phyloP scores from a whole-genome alignment of 2,113 vertebrate species.

The Rhizomys pruinosus region DNA sequence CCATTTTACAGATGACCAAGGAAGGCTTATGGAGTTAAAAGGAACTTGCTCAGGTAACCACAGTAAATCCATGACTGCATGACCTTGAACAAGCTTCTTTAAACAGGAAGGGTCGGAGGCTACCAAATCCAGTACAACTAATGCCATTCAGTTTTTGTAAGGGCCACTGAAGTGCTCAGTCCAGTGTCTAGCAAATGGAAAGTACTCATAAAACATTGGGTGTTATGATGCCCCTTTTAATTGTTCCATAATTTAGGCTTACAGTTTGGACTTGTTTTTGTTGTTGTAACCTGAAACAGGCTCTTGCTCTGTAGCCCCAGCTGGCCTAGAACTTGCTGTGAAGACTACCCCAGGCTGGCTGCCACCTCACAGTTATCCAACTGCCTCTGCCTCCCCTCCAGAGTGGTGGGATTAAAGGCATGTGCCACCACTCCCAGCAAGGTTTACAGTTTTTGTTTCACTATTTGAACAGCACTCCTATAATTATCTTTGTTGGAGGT shows the following conservation, averaged over 20 bases:
- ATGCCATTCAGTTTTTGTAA: neutral
- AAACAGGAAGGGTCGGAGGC: neutral
- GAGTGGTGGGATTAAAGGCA: no score
- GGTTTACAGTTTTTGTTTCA: slow-evolving; percentile 49
- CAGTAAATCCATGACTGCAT: neutral
- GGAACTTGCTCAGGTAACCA: neutral
- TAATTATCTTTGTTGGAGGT: slow-evolving; percentile 51
- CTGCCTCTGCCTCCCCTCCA: no score
- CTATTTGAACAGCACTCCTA: slow-evolving; percentile 19
- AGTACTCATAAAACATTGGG: slow-evolving; percentile 10
- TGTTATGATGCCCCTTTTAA: slow-evolving; percentile 21
- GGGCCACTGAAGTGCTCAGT: neutral
- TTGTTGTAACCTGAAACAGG: no score
- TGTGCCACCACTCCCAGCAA: neutral
- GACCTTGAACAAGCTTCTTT: slow-evolving; percentile 8
- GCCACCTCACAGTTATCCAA: no score
- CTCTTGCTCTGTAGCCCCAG: no score
- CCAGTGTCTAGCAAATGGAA: neutral
- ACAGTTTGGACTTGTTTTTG: neutral
- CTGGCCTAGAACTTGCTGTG: no score
- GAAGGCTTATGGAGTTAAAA: slow-evolving; percentile 27
- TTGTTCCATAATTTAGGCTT: slow-evolving; percentile 38
- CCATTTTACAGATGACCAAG: slow-evolving; percentile 12
- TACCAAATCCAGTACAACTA: neutral
- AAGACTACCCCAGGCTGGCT: no score